Base-by-base conservation (phyloP, 2,888 invertebrate species). In the Crematogaster levior region DNA sequence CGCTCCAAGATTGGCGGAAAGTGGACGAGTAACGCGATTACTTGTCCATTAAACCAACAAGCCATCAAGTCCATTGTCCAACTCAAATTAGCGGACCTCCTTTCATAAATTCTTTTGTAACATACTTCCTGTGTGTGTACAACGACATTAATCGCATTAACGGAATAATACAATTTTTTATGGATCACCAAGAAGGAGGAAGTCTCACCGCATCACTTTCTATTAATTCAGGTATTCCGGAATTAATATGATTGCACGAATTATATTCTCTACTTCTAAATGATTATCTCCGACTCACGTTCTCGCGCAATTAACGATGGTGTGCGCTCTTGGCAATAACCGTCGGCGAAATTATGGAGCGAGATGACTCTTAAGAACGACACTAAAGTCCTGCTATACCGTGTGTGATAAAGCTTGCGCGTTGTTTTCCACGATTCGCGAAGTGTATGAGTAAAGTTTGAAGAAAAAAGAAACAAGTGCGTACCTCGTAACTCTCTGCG, bases 401-500 rank as follows among this genome's bases (percentile, higher is more conserved):
- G 46, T 24, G 70, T 58, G 77, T 84, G 83, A 84, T 81, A 83
- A 84, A 85, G 48, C 73, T 80, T 40, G 34, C 58, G 43, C 51
- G 30, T 56, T 10, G 53, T 21, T 53, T 53, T 65, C 56, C 43
- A 30, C 24, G 43, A 79, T 43, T 68, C 37, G 56, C 12, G 48
- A 51, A 53, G 40, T 56, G 40, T 56, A 18, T 5, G 56, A 37
- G n/a, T 37, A 61, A 51, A 10, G 37, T 37, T 75, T 51, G 18
- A 51, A 37, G 37, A 75, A 72, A 18, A 72, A 30, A 40, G 7
- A 34, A 61, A 51, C n/a, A 34, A 7, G 30, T 73, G 79, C 86
- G 82, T 89, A 94, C 94, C 94, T 94, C 81, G 94, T 94, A 81
- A 94, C 94, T 90, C 94, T 88, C 73, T 94, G 94, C 61, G 94